Evolutionary conservation across 2,888 invertebrate genomes (phyloP).

Genomic region (Parnassius smintheus): DNA sequence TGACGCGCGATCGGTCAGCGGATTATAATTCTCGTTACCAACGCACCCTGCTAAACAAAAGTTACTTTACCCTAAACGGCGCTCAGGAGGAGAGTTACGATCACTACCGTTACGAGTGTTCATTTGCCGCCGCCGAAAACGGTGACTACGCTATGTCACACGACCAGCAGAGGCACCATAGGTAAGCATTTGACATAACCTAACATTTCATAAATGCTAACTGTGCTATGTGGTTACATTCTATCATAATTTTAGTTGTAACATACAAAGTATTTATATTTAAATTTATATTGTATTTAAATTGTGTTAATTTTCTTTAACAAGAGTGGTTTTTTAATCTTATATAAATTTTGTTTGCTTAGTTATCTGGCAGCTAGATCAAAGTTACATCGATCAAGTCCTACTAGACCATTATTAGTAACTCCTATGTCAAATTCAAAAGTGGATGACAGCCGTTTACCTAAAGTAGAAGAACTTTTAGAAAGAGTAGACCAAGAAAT

Average conservation of each 20-base stretch:
- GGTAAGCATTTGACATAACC: slow-evolving; percentile 50
- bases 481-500: slow-evolving; percentile 72
- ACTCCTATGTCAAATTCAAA: slow-evolving; percentile 67
- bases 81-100: slow-evolving; percentile 46
- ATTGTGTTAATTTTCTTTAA: background rate
- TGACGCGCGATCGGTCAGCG: slow-evolving; percentile 58
- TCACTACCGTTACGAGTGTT: slow-evolving; percentile 64
- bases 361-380: slow-evolving; percentile 65
- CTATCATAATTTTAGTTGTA: slow-evolving; percentile 6
- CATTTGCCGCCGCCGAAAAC: slow-evolving; percentile 64
- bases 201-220: slow-evolving; percentile 20
- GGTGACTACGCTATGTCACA: slow-evolving; percentile 73
- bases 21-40: slow-evolving; percentile 53
- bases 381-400: slow-evolving; percentile 62
- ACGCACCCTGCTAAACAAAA: slow-evolving; percentile 60
- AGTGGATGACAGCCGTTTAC: slow-evolving; percentile 63
- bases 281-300: background rate
- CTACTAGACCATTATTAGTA: slow-evolving; percentile 61
- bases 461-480: slow-evolving; percentile 72
- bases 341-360: slow-evolving; percentile 28
- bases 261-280: background rate
- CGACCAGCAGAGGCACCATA: slow-evolving; percentile 55
- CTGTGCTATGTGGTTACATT: slow-evolving; percentile 15
- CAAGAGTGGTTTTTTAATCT: background rate
- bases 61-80: slow-evolving; percentile 65